These are phyloP conservation scores for Alectoris magna DNA, from an alignment of 2,797 vertebrate genomes.

Conservation along the genomic window DNA sequence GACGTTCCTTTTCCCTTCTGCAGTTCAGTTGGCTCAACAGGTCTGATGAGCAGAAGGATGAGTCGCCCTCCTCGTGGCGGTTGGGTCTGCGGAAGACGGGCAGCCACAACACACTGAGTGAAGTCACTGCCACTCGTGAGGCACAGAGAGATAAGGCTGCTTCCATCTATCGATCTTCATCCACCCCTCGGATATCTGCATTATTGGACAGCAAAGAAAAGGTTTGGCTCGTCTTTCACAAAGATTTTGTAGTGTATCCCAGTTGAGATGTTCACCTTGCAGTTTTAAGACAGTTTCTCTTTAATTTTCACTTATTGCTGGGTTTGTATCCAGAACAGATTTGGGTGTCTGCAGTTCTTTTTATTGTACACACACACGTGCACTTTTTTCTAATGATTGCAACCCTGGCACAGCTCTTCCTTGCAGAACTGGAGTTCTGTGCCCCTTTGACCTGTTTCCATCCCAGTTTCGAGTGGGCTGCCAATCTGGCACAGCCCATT, in stretches of 20 bases:
- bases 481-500: not conserved
- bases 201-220: slow-evolving; percentile 79
- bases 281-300: not conserved
- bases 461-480: not conserved
- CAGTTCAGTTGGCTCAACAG: slow-evolving; percentile 78
- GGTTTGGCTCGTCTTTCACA: slow-evolving; percentile 51
- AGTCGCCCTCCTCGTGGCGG: slow-evolving; percentile 81
- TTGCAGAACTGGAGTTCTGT: not conserved
- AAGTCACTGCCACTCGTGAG: slow-evolving; percentile 68
- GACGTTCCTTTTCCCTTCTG: not conserved
- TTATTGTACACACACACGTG: not conserved
- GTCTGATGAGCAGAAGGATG: slow-evolving; percentile 79
- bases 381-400: not conserved
- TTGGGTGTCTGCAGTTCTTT: not conserved
- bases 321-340: not conserved
- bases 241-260: not conserved
- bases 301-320: not conserved
- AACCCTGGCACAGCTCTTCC: not conserved
- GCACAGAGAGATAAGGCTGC: slow-evolving; percentile 61
- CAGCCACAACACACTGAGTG: slow-evolving; percentile 79
- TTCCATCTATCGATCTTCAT: slow-evolving; percentile 77
- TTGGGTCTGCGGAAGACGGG: slow-evolving; percentile 81
- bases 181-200: slow-evolving; percentile 80
- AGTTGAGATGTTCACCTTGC: not conserved
- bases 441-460: not conserved